Evolutionary conservation across 2,113 vertebrate species (phyloP), one percentile per base, ranked within the genome.

Genomic region (Gymnocephalus cernua): DNA sequence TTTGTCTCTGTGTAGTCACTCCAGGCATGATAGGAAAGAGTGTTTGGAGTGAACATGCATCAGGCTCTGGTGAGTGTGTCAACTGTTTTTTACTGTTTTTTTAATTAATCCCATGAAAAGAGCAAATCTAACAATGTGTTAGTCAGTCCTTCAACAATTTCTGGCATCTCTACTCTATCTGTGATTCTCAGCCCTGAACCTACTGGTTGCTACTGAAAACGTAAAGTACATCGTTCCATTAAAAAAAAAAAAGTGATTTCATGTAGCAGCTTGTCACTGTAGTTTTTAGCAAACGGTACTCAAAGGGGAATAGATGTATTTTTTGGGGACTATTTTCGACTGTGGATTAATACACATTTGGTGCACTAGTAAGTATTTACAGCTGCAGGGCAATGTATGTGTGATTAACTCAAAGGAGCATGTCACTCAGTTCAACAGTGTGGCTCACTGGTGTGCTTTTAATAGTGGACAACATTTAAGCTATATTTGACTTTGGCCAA

Each of bases 1-100:
- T 53, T 76, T 19, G 79, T 62, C 7, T 8, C 4, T 83, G 15
- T 77, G 32, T 70, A 95, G 94, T 76, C 9, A 93, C 92, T 58
- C 93, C 94, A 41, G 89, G 91, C 51, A 92, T 92, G 66, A 93
- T 93, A 82, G 94, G 94, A 12, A 94, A 90, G 50, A 95, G 91
- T 66, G 86, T 95, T 53, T 95, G 95, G 94, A 92, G 91, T 75
- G 94, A 94, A 32, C 86, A 88, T 38, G 80, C 79, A 1, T 95
- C 94, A 23, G 89, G 84, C 32, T 94, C 94, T 47, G 94, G 95
- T 95, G 84, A 86, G 92, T 79, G 25, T 29, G 16, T 21, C 14
- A 4, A 73, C 47, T 4, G 3, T 13, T 23, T 4, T 4, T 12
- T 10, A 11, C 38, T 0, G 41, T 27, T 45, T 19, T 19, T 15